Evolutionary conservation across 2,888 invertebrate genomes (phyloP), one percentile per base, ranked within the genome.

Genomic region (Choristoneura rosaceana): DNA sequence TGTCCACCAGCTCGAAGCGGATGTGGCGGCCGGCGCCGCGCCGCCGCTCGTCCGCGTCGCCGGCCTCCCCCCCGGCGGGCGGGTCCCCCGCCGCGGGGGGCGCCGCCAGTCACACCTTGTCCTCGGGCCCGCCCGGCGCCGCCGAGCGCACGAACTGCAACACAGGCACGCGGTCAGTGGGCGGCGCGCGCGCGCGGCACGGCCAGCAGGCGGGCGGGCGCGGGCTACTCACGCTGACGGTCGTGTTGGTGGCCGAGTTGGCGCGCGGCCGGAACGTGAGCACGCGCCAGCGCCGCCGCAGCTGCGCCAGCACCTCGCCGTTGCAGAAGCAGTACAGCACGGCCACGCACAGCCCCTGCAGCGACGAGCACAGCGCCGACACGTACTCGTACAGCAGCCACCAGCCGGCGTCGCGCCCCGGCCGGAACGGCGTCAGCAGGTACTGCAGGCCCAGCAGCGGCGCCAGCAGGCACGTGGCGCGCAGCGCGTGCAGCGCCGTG

Each of bases 241-340:
- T 97, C 80, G 97, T 97, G 66, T 97, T 97, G 76, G 97, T 97
- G 88, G 97, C 96, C 77, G 97, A 97, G 91, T 97, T 97, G 76
- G 97, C 96, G 75, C 97, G 95, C 74, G 97, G 96, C 67, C 97
- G 95, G 87, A 97, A 96, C 81, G 96, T 96, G 64, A 97, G 95
- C 96, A 97, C 97, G 88, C 97, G 96, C 97, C 97, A 97, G 88
- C 96, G 96, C 75, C 98, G 95, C 82, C 97, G 97, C 84, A 97
- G 95, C 91, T 97, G 97, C 76, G 97, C 97, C 81, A 97, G 96
- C 91, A 99, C 99, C 96, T 99, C 99, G 78, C 98, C 98, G 87
- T 99, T 99, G 94, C 97, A 98, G 95, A 99, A 99, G 89, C 98
- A 98, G 93, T 98, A 98, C 66, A 99, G 95, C 76, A 97, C 96